Evolutionary conservation across 2,888 invertebrate genomes (phyloP), one percentile per base, ranked within the genome.

Genomic region (Limnephilus auricula): DNA sequence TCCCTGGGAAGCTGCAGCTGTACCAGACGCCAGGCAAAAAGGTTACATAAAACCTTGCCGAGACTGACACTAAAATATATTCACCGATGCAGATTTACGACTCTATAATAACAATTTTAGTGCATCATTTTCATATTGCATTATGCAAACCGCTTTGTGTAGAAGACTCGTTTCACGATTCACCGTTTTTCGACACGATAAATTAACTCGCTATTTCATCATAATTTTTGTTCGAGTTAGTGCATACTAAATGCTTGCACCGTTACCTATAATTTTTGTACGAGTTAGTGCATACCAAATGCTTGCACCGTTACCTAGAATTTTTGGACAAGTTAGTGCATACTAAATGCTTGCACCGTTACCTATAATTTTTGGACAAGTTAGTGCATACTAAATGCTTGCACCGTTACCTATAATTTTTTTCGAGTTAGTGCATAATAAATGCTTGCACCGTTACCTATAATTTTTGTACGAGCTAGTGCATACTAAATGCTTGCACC

Each of bases 1-100:
- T 30, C 85, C 78, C 25, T 25, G 79, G 34, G 87, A 88, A 78
- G 32, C 25, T 88, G 79, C 87, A 88, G 87, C 87, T 86, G 25
- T 50, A 50, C 18, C 50, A 84, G 50, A 86, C 87, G 32, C 34
- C 37, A 78, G 32, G 13, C 87, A 78, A 85, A 45, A 85, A 40
- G 30, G 15, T 45, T 30, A 45, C 40, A 30, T 85, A 85, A 45
- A 85, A 85, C 85, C 40, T 15, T 45, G 30, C 85, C 31, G 31
- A 45, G 85, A 13, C 15, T 30, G n/a, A 40, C 45, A 85, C 85
- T 85, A 85, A 34, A 85, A 85, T 45, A 10, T 2, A 13, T 45
- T 40, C 30, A n/a, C 34, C 30, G 50, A 45, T 85, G 85, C 85
- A 85, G 12, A 85, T 30, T 85, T 37, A 85, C 85, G 40, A 30